Percentiles rank a stretch among this genome's conserved stretches.
These are phyloP conservation scores for Chionis minor DNA, from an alignment of 2,113 vertebrate species.

Conservation along the genomic window DNA sequence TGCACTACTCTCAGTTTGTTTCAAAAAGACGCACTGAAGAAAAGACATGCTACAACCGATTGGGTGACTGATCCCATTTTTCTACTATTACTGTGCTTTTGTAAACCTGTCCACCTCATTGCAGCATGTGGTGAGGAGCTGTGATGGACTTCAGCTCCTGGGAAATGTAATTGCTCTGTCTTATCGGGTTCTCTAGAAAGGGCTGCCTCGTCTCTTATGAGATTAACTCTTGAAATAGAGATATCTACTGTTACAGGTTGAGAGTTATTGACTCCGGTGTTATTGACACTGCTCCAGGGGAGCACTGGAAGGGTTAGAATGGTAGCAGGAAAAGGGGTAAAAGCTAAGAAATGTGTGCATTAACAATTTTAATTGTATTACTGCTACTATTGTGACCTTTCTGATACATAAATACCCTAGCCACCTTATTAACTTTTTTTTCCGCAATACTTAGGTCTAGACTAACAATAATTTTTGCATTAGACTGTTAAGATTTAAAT, in stretches of 20 bases:
- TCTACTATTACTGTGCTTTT: background rate
- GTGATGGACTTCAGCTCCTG: background rate
- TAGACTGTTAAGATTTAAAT: background rate
- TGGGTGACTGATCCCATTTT: background rate
- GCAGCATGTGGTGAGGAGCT: background rate
- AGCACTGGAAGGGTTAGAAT: background rate
- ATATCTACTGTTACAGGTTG: background rate
- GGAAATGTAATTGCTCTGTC: background rate
- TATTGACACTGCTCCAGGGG: background rate
- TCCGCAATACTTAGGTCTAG: background rate
- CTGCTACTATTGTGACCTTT: background rate
- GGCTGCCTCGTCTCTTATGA: background rate
- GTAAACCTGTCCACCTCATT: background rate
- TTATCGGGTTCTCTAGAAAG: background rate
- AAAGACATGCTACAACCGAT: background rate
- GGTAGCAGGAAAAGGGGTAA: background rate
- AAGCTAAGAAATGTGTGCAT: background rate
- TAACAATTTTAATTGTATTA: background rate
- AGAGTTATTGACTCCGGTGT: background rate
- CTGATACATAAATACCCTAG: background rate
- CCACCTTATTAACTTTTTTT: background rate
- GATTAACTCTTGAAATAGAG: background rate
- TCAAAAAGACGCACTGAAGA: background rate
- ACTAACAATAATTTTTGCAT: background rate
- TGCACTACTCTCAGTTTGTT: background rate